Percentiles rank a stretch among this genome's conserved stretches.
phyloP scores from a whole-genome alignment of 2,888 invertebrate genomes.

The Harpagoxenus sublaevis region DNA sequence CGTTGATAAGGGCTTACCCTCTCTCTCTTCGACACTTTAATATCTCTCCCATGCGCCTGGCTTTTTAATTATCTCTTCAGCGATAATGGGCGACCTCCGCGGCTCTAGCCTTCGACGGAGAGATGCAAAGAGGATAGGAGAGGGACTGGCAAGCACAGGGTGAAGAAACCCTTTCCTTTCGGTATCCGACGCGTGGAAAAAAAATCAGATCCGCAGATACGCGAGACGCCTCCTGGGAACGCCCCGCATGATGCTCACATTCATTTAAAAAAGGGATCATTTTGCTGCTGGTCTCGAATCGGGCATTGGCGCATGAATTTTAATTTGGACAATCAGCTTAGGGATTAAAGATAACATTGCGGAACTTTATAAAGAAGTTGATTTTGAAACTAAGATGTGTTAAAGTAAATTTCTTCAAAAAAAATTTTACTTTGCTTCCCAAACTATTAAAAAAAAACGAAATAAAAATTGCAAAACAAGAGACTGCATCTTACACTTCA shows the following conservation, averaged over 20 bases:
- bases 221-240: slow-evolving; percentile 58
- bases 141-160: slow-evolving; percentile 36
- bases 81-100: slow-evolving; percentile 80
- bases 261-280: not conserved
- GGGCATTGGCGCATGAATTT: not conserved
- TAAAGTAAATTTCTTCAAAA: not conserved
- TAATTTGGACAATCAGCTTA: not conserved
- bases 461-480: not conserved
- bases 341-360: not conserved
- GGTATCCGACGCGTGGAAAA: slow-evolving; percentile 57
- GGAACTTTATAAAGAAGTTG: not conserved
- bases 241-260: not conserved
- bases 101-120: slow-evolving; percentile 77
- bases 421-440: not conserved
- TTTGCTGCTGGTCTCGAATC: not conserved
- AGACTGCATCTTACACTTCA: not conserved
- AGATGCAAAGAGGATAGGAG: slow-evolving; percentile 75
- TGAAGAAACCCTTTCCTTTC: slow-evolving; percentile 69
- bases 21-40: slow-evolving; percentile 74
- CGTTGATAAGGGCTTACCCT: slow-evolving; percentile 81
- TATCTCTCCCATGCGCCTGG: slow-evolving; percentile 76
- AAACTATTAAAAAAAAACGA: not conserved
- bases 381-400: not conserved
- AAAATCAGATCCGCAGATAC: slow-evolving; percentile 68
- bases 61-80: slow-evolving; percentile 84